Base-by-base conservation (phyloP, 2,888 invertebrate species). In the Drosophila phalerata region DNA sequence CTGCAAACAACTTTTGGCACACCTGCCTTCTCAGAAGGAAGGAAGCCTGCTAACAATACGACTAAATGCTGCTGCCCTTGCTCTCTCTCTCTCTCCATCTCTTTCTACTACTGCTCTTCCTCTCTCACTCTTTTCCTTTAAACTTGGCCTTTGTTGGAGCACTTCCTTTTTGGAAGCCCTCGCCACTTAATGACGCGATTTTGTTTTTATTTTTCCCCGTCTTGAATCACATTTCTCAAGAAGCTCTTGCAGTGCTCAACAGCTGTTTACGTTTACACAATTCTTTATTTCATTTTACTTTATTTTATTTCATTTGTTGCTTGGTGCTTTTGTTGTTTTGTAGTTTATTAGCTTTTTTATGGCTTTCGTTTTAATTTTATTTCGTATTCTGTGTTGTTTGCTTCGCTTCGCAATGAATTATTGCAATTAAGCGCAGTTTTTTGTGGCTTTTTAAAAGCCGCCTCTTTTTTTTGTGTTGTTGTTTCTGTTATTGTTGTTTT, bases 351-450 rank as follows among this genome's bases (percentile, higher is more conserved):
- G 78, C 79, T 69, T 81, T 78, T 86, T 85, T 85, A 80, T 71
- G 73, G 73, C 66, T 82, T 78, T 82, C 70, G 73, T 77, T 85
- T 77, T 71, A 69, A 73, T 76, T 79, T 77, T 71, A 57, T 70
- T 56, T 73, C 66, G 66, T 62, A 63, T 69, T 57, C 47, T 77
- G 40, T 42, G 30, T 43, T 51, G 40, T 57, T 70, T 45, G 82
- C 73, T 70, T 71, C 76, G 78, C 77, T 51, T 65, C 69, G 65
- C 73, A 84, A 81, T 85, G 82, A 87, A 84, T 78, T 85, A 88
- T 88, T 88, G 87, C 87, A 88, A 88, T 88, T 88, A 88, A 84
- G 79, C 81, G 72, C 75, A 72, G 68, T 64, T 76, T 84, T 86
- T 81, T 82, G 79, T 82, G 72, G 70, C 81, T 73, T 77, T 85